Evolutionary conservation across 2,888 invertebrate genomes (phyloP).

Genomic region (Xylota segnis): DNA sequence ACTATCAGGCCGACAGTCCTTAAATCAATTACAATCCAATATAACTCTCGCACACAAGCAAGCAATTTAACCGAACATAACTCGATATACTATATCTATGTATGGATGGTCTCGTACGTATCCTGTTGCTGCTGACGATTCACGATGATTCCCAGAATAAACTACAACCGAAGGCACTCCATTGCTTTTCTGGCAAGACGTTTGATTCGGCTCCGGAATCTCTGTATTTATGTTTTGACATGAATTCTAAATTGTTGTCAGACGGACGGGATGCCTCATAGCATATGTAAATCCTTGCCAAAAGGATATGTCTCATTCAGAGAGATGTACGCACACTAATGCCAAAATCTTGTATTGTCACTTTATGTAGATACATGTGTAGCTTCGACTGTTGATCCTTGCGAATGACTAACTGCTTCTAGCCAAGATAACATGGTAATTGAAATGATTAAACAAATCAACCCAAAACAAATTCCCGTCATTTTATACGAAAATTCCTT

Average conservation of each 20-base stretch:
- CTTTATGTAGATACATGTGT: conserved; percentile 36
- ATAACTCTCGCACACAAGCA: conserved; percentile 19
- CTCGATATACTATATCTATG: conserved; percentile 36
- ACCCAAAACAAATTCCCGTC: conserved; percentile 44
- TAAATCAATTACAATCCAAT: conserved; percentile 60
- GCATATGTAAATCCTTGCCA: conserved; percentile 29
- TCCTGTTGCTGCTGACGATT: conserved; percentile 54
- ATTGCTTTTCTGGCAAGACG: conserved; percentile 30
- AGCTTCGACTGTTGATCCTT: conserved; percentile 53
- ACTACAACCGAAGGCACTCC: conserved; percentile 27
- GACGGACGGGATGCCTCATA: conserved; percentile 36
- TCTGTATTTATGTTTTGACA: conserved; percentile 55
- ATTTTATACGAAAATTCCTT: conserved; percentile 3
- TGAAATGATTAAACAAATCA: conserved; percentile 58
- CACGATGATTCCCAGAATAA: conserved; percentile 33
- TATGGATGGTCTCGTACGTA: neutral
- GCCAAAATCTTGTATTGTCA: conserved; percentile 37
- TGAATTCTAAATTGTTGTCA: conserved; percentile 65
- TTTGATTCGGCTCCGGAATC: conserved; percentile 27
- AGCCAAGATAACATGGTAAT: conserved; percentile 37
- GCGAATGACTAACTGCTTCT: conserved; percentile 27
- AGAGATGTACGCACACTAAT: conserved; percentile 23
- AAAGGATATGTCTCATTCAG: conserved; percentile 45
- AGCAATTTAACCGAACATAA: conserved; percentile 37
- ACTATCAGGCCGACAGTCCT: conserved; percentile 30